phyloP scores from a whole-genome alignment of 2,797 vertebrate species.

The Morus bassanus region DNA sequence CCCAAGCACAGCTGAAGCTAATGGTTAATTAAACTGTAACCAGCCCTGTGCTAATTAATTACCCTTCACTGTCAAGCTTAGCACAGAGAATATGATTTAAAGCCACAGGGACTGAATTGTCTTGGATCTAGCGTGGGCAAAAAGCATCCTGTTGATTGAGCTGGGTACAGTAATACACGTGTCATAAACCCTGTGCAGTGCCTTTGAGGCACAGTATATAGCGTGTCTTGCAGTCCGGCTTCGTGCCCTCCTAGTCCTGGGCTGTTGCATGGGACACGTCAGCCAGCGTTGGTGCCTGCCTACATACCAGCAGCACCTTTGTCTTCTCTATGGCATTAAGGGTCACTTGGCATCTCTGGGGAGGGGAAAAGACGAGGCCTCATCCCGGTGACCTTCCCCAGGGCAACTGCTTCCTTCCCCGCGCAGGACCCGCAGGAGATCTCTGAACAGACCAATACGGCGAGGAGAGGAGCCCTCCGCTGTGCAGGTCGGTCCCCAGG shows the following conservation, averaged over 20 bases:
- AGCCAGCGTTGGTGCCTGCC: rapidly evolving
- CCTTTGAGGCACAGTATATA: neutral
- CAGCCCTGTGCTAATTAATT: neutral
- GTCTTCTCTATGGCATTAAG: rapidly evolving
- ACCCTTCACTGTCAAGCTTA: neutral
- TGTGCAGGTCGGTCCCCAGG: rapidly evolving
- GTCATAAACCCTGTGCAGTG: rapidly evolving
- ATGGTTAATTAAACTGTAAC: neutral
- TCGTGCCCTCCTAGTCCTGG: neutral
- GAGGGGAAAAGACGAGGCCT: neutral
- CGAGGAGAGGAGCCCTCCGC: neutral
- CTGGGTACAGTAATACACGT: neutral
- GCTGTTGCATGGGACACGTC: neutral
- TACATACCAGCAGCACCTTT: neutral
- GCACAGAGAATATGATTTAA: neutral
- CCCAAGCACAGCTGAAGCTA: neutral
- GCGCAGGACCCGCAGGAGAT: neutral
- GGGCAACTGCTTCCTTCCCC: neutral
- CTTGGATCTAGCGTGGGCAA: neutral
- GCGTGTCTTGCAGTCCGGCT: neutral
- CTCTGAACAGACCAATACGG: rapidly evolving
- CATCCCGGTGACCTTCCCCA: neutral
- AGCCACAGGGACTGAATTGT: neutral
- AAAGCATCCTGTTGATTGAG: neutral
- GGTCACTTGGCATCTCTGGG: neutral